Percentiles rank a stretch among this genome's conserved stretches.
Conservation (phyloP, 2,888 invertebrate species). For the Papilio demoleus region DNA sequence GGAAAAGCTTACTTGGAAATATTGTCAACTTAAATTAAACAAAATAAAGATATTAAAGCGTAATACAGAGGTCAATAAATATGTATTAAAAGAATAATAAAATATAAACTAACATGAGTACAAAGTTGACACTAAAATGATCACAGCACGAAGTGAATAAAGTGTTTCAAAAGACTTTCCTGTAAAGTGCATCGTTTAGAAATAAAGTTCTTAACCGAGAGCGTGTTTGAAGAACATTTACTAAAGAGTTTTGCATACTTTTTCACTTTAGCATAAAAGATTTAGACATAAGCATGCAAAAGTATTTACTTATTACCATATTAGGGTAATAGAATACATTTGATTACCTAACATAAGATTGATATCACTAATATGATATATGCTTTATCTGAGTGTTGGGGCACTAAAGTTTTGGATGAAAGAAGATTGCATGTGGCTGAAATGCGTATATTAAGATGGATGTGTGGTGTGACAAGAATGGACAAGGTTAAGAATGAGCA, state of each 20-base stretch:
- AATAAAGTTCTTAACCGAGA: constrained; percentile 28
- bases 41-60: no score
- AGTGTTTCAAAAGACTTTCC: constrained; percentile 28
- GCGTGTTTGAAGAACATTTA: constrained; percentile 25
- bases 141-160: constrained; percentile 30
- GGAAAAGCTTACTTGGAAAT: no score
- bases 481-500: no score
- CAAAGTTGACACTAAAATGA: constrained; percentile 18
- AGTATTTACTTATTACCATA: constrained; percentile 3
- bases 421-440: no score
- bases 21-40: no score
- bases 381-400: no score
- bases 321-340: not conserved
- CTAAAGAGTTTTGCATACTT: constrained; percentile 20
- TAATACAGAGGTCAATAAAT: not conserved
- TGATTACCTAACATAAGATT: not conserved
- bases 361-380: no score
- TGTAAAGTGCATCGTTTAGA: constrained; percentile 24
- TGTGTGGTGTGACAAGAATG: no score
- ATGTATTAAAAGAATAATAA: not conserved
- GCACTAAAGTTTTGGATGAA: not conserved
- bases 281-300: constrained; percentile 5
- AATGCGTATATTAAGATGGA: no score
- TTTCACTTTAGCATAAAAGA: constrained; percentile 9
- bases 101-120: not conserved